Conservation (phyloP, 2,797 vertebrate genomes). For the Lepus townsendii region DNA sequence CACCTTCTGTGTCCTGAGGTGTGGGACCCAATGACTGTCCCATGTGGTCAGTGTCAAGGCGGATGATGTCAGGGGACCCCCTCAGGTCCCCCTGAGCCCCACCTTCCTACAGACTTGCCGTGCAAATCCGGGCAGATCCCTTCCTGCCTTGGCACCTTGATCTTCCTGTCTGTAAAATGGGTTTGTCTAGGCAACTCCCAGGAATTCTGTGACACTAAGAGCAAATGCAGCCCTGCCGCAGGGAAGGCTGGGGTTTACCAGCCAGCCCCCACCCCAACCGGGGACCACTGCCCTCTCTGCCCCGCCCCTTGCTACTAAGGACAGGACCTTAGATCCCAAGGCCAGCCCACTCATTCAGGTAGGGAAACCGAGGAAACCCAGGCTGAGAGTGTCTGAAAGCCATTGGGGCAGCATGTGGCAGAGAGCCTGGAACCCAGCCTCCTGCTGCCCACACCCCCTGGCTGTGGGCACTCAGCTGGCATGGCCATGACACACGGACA, state of each 20-base stretch:
- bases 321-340: not conserved
- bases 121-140: not conserved
- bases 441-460: not conserved
- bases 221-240: not conserved
- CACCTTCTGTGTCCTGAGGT: not conserved
- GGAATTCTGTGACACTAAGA: not conserved
- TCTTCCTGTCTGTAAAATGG: not conserved
- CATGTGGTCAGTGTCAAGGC: not conserved
- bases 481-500: not conserved
- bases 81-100: not conserved
- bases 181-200: not conserved
- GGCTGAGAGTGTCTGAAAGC: not conserved
- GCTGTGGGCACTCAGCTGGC: not conserved
- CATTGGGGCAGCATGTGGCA: not conserved
- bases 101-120: not conserved
- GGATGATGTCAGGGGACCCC: not conserved
- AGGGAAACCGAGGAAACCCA: slow-evolving; percentile 34
- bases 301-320: not conserved
- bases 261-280: not conserved
- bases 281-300: not conserved
- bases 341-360: not conserved
- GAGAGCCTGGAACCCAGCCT: not conserved
- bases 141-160: not conserved
- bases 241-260: too few species aligned
- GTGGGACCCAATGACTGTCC: not conserved